Percentiles rank a stretch among this genome's conserved stretches.
Conservation (phyloP, 2,113 vertebrate genomes). For the Mormyrus lacerda region DNA sequence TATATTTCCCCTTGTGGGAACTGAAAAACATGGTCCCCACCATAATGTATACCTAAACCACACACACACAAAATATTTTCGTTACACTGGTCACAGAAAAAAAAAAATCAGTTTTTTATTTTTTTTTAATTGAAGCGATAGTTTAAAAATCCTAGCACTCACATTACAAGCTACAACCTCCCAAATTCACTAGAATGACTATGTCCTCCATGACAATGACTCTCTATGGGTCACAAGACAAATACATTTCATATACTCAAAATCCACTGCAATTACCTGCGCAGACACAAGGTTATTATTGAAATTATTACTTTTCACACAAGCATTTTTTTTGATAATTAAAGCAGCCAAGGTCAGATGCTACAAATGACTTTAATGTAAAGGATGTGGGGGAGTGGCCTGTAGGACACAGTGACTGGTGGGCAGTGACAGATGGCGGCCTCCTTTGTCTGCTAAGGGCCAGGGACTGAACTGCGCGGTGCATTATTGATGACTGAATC, state of each 20-base stretch:
- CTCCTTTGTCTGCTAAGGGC: neutral
- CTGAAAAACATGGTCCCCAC: neutral
- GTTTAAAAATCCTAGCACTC: neutral
- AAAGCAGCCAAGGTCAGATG: neutral
- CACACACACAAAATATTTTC: neutral
- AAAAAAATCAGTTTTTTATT: neutral
- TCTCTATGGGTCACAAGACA: neutral
- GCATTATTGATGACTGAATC: conserved; percentile 7
- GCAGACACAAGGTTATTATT: neutral
- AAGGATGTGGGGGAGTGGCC: neutral
- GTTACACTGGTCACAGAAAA: neutral
- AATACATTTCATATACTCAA: neutral
- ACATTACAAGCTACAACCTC: neutral
- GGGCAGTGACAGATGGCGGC: neutral
- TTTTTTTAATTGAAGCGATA: neutral
- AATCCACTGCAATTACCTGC: neutral
- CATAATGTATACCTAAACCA: neutral
- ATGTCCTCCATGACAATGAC: neutral
- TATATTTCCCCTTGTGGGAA: neutral
- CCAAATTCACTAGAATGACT: neutral
- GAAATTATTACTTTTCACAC: neutral
- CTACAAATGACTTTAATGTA: neutral
- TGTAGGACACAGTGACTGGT: neutral
- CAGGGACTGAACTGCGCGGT: neutral
- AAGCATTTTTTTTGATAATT: neutral